Base-by-base conservation (phyloP, 2,888 invertebrate species). In the Habroteleia sp. region DNA sequence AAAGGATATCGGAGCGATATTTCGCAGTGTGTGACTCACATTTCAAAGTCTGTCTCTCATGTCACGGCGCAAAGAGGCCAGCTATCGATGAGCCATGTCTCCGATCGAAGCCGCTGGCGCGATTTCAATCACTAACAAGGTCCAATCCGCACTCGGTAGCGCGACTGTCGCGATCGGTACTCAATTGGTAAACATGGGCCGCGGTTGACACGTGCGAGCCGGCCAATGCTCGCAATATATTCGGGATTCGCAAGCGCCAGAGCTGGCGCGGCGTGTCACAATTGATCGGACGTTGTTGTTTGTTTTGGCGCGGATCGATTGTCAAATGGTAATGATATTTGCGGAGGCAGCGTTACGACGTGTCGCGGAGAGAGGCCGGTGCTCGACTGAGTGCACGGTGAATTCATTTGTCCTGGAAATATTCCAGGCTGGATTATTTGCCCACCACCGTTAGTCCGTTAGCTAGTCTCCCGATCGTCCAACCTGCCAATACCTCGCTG, bases 351-450 rank as follows among this genome's bases (percentile, higher is more conserved):
- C 58, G 52, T 76, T 73, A 74, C 69, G 82, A 77, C 79, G 76
- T 74, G 79, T 69, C 81, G 72, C 84, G 84, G 84, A 84, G 86
- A 84, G 84, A 85, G 86, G 85, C 85, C 83, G 85, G 80, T 83
- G 82, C 83, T 79, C 83, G 83, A 87, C 87, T 88, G 83, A 80
- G 68, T 81, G 79, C 78, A 80, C 78, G 74, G 69, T 65, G 82
- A 81, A 84, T 83, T 83, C 82, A 76, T 80, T 82, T 80, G 80
- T 82, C 81, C 83, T 80, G 82, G 71, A 71, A 71, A 39, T 71
- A 71, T 71, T 63, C 71, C 62, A 62, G 71, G 10, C 71, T 62
- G 71, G 82, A 82, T 80, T 82, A 82, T 78, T 81, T 81, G 77
- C 79, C 82, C 83, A 82, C 84, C 81, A 82, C 80, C 80, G 69